Evolutionary conservation across 1,140 invertebrate genomes (phyloP), one percentile per base, ranked within the genome.

Genomic region (honey bee (Apis mellifera)): DNA sequence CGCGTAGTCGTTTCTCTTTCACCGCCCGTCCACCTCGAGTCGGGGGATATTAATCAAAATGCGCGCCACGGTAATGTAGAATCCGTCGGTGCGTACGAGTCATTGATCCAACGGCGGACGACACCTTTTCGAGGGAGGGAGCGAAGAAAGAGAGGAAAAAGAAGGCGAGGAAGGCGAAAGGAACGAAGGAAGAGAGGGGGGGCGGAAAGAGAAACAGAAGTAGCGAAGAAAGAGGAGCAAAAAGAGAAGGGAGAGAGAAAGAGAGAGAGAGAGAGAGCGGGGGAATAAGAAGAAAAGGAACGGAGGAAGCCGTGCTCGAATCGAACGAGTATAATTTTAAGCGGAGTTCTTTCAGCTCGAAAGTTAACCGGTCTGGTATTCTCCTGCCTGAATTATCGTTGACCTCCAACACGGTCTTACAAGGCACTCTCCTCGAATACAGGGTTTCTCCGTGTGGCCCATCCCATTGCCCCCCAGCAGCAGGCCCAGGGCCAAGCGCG

Each of bases 361-460:
- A 89, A 90, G 86, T 88, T 90, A 89, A 88, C 88, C 84, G 87
- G 87, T 78, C 84, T 84, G 90, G 87, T 87, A 92, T 92, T 90
- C 86, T 86, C 87, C 85, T 88, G 88, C 81, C 90, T 93, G 89
- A 93, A 93, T 93, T 92, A 93, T 93, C 90, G 92, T 92, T 93
- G 92, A 93, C 91, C 92, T 91, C 91, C 90, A 91, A 93, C 91
- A 91, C 88, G 90, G 87, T 86, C 91, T 90, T 92, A 93, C 91
- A 92, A 91, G 89, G 86, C 86, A 71, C 86, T 89, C 82, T 79
- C 79, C 80, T 86, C 66, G 77, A 75, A 79, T 75, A 84, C 77
- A 83, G 79, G 78, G 64, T 86, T 75, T 69, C 85, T 82, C 84
- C 80, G 65, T 68, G 82, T 82, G 74, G 75, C 77, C 77, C 86